These are phyloP conservation scores for Pantala flavescens DNA, from an alignment of 1,140 invertebrate genomes.

Conservation along the genomic window DNA sequence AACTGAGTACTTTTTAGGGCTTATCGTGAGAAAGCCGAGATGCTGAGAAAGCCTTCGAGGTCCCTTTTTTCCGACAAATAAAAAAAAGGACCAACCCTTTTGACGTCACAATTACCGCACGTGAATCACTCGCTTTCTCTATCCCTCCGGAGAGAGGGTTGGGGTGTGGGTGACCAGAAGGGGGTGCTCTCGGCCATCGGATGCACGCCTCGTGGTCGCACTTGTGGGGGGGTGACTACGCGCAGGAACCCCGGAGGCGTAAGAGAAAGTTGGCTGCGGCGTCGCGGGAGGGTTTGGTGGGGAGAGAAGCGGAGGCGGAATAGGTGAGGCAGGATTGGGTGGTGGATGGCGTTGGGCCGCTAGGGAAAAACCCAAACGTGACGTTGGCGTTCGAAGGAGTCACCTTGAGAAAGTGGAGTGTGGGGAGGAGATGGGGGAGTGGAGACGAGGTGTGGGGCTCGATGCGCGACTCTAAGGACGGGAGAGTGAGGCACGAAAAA, in stretches of 20 bases:
- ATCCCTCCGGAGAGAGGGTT: neutral
- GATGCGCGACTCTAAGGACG: no score
- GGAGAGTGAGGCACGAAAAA: neutral
- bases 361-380: neutral
- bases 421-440: neutral
- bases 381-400: neutral
- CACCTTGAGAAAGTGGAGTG: conserved; percentile 7
- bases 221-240: no score
- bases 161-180: neutral
- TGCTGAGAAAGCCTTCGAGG: no score
- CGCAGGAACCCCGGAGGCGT: no score
- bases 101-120: neutral
- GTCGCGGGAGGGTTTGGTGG: no score
- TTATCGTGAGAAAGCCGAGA: no score
- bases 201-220: no score
- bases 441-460: neutral
- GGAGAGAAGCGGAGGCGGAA: no score
- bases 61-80: no score
- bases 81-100: neutral
- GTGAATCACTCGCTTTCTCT: conserved; percentile 1
- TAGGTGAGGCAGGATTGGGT: neutral
- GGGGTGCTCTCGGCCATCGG: no score
- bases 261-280: no score
- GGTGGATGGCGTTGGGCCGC: neutral
- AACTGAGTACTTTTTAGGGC: no score